These are phyloP conservation scores for Diphyllodes magnificus DNA, from an alignment of 2,113 vertebrate genomes.

Conservation along the genomic window DNA sequence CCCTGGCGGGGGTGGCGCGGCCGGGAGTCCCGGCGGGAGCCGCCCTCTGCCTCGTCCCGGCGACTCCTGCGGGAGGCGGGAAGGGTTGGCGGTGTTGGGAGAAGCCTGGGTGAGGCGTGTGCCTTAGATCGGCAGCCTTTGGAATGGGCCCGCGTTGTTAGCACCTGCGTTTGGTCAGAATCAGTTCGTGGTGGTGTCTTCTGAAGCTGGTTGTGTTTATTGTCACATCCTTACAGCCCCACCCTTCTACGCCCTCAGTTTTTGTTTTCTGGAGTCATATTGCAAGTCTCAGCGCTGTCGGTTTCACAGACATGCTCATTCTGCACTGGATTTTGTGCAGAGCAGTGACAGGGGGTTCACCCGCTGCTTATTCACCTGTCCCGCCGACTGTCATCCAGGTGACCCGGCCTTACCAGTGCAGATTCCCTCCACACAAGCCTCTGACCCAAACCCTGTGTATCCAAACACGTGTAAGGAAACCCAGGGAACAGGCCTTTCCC, in stretches of 20 bases:
- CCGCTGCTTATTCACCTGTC: rapidly evolving
- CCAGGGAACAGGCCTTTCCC: not conserved
- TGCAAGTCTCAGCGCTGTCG: not conserved
- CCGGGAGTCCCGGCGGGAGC: not conserved
- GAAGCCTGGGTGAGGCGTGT: not conserved
- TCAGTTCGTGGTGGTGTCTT: not conserved
- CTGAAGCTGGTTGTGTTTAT: not conserved
- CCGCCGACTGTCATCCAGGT: not conserved
- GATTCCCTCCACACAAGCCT: not conserved
- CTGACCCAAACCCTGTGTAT: not conserved
- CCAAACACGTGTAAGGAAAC: not conserved
- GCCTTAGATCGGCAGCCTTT: rapidly evolving
- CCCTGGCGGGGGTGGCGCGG: too few species aligned
- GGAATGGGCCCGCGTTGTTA: not conserved
- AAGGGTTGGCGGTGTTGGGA: not conserved
- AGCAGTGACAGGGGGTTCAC: not conserved
- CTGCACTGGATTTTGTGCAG: not conserved
- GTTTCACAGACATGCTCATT: not conserved
- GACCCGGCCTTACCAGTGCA: too few species aligned
- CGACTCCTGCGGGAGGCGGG: not conserved
- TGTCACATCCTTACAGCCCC: not conserved
- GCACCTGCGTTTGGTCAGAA: not conserved
- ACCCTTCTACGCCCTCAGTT: not conserved
- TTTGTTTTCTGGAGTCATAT: not conserved
- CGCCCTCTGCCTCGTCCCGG: too few species aligned